Evolutionary conservation across 1,140 invertebrate genomes (phyloP), one percentile per base, ranked within the genome.

Genomic region (Aplysia californica): DNA sequence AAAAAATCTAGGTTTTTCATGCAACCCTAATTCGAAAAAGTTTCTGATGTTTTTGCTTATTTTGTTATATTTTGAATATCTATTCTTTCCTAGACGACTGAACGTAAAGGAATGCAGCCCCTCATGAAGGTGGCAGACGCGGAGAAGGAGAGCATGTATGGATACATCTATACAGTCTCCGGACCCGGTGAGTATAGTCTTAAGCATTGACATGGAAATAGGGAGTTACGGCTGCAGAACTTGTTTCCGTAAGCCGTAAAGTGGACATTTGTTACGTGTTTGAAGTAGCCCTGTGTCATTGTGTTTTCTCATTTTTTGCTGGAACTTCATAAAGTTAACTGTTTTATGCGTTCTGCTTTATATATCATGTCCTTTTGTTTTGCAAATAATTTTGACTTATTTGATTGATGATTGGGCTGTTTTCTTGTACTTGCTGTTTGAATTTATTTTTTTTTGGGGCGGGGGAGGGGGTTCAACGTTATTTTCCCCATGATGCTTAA

Each of bases 121-220:
- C 68, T 84, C 23, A 82, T 83, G 31, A 86, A 84, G 44, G 80
- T 86, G 41, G 72, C 71, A 50, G 94, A 97, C 92, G 95, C 94
- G 82, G 95, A 97, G 55, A 94, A 93, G 86, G 97, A 99, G 90
- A 93, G 93, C 26, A 93, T 93, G 84, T 98, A 96, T 91, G 97
- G 98, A 83, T 98, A 96, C 92, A 97, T 99, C 1, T 97, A 94
- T 88, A 97, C 96, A 29, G 98, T 99, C 26, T 99, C 97, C 72
- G 98, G 97, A 81, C 97, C 97, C 91, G 96, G 97, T 98, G 92
- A 92, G 93, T 76, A 41, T 58, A 4, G n/a, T n/a, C n/a, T n/a
- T n/a, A n/a, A n/a, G n/a, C n/a, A n/a, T n/a, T n/a, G n/a, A n/a
- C n/a, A n/a, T n/a, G n/a, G n/a, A n/a, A n/a, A n/a, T n/a, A n/a